Conservation (phyloP, 2,797 vertebrate species). For the Liasis olivaceus region DNA sequence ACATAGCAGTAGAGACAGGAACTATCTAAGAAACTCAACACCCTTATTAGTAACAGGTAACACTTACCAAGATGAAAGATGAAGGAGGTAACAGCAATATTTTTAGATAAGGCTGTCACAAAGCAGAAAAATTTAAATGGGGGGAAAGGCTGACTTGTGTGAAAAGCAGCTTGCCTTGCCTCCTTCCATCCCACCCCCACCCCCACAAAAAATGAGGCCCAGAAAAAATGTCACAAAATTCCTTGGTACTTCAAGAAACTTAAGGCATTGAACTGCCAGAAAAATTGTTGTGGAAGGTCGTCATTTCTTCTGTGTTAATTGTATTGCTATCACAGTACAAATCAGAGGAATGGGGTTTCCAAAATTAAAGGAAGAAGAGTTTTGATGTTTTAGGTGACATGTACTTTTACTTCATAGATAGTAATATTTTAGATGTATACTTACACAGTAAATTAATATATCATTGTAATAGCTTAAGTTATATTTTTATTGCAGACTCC, state of each 20-base stretch:
- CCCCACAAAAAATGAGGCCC: not conserved
- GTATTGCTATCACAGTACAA: not conserved
- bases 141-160: not conserved
- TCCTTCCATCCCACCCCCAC: not conserved
- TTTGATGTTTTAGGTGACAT: not conserved
- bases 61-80: not conserved
- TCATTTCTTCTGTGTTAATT: not conserved
- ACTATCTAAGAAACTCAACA: not conserved
- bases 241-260: not conserved
- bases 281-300: not conserved
- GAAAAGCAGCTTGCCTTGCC: not conserved
- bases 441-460: not conserved
- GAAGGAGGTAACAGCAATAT: not conserved
- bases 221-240: not conserved
- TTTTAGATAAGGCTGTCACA: constrained; percentile 5
- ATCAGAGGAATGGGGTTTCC: not conserved
- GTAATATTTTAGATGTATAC: not conserved
- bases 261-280: not conserved
- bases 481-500: no score
- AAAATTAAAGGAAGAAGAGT: not conserved
- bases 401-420: not conserved
- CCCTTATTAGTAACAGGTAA: not conserved
- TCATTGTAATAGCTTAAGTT: not conserved
- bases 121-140: not conserved
- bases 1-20: not conserved